phyloP scores from a whole-genome alignment of 2,113 vertebrate species.

The Oxygymnocypris stewartii region DNA sequence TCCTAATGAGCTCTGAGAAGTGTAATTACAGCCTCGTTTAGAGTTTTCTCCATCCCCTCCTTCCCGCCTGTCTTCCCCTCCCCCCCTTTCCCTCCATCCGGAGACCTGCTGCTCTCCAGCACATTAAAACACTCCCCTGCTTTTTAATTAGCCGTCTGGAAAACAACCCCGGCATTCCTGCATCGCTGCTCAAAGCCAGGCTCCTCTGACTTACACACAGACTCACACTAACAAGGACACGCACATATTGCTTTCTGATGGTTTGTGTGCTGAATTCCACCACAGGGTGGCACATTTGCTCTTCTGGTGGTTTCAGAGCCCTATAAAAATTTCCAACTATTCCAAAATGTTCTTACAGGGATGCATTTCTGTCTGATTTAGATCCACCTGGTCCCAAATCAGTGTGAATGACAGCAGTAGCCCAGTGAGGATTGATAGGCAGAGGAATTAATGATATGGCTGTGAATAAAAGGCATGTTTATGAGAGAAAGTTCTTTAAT shows the following conservation, averaged over 20 bases:
- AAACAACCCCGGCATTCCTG: conserved; percentile 76
- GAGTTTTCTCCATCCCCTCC: conserved; percentile 50
- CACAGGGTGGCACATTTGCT: conserved; percentile 39
- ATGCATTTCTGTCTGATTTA: background rate
- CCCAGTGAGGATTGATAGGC: conserved; percentile 37
- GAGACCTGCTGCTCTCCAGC: conserved; percentile 77
- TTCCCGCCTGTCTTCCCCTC: conserved; percentile 39
- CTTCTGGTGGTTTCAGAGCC: background rate
- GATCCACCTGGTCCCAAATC: conserved; percentile 22
- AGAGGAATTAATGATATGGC: conserved; percentile 39
- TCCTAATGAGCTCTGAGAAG: conserved; percentile 64
- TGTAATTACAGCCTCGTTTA: conserved; percentile 74
- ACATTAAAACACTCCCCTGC: conserved; percentile 72
- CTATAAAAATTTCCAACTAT: background rate
- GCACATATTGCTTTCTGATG: conserved; percentile 25
- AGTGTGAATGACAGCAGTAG: conserved; percentile 25
- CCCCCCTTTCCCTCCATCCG: conserved; percentile 70
- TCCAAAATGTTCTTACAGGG: background rate
- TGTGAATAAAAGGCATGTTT: conserved; percentile 43
- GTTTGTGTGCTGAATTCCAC: background rate
- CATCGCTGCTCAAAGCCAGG: conserved; percentile 54
- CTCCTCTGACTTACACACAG: conserved; percentile 31
- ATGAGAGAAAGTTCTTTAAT: conserved; percentile 40
- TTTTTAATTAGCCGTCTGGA: conserved; percentile 78
- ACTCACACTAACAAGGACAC: conserved; percentile 43